Base-by-base conservation (phyloP, 2,888 invertebrate genomes). In the Neria commutata region DNA sequence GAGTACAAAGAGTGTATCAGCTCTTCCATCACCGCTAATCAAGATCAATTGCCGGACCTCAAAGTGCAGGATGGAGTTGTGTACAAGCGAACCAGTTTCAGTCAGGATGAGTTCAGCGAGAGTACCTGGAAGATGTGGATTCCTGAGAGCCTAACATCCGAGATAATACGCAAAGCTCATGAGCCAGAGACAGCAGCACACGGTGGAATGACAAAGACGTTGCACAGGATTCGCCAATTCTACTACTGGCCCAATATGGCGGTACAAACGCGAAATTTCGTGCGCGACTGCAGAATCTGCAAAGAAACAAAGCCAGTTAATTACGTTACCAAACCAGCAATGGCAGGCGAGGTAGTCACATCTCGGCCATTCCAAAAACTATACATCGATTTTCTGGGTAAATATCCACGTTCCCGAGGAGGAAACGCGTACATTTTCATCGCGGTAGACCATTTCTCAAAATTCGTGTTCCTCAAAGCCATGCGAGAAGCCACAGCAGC, bases 181-280 rank as follows among this genome's bases (percentile, higher is more conserved):
- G 42, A 50, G 3, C 56, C 45, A 2, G 45, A 50, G 10, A 47
- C 49, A 11, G 50, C 51, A 14, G 42, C 56, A 10, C 33, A 64
- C 23, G 61, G 60, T 1, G 64, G 62, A 1, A 53, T 62, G 16
- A 33, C 50, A 2, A 65, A 58, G 48, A 65, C 60, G 1, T 17
- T 54, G 1, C 21, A 50, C 14, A 47, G 53, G 14, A 2, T 62
- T 14, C 19, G 51, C 19, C 34, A 53, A 24, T 45, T 42, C 23
- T 67, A 51, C 17, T 66, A 60, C 42, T 66, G 66, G 63, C 66
- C 66, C 8, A 29, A 48, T 17, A 57, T 67, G 48, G 19, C 45
- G 2, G 45, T 21, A 3, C 60, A 62, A 0, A 59, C 68, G 0
- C 25, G 40, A 2, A 16, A 29, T 1, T 60, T 40, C 25, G 37